Evolutionary conservation across 2,888 invertebrate genomes (phyloP).

Genomic region (Panzeria rudis): DNA sequence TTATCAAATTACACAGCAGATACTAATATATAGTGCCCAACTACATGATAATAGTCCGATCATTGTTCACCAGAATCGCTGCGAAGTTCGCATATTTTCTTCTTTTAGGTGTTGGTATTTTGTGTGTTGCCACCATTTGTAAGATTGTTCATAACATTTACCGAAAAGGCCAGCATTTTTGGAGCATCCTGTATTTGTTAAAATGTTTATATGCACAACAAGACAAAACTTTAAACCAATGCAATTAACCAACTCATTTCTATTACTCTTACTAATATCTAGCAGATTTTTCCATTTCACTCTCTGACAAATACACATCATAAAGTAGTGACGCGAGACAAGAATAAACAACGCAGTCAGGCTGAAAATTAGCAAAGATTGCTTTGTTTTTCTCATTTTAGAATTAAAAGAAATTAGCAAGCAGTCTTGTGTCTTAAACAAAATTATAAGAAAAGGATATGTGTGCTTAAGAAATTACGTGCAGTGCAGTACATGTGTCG

Average conservation of each 20-base stretch:
- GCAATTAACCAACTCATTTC: not conserved
- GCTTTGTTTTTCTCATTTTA: conserved; percentile 20
- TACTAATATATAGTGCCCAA: no score
- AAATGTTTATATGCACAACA: conserved; percentile 33
- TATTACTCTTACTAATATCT: not conserved
- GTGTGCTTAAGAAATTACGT: conserved; percentile 54
- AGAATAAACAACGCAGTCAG: conserved; percentile 68
- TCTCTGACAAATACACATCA: conserved; percentile 30
- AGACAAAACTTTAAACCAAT: conserved; percentile 53
- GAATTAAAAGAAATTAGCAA: conserved; percentile 50
- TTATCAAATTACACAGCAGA: no score
- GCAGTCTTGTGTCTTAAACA: conserved; percentile 39
- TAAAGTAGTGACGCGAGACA: conserved; percentile 62
- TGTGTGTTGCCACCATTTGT: not conserved
- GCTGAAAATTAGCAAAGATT: conserved; percentile 69
- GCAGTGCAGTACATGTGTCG: conserved; percentile 27
- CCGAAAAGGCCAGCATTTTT: not conserved
- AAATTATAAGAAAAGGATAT: conserved; percentile 25
- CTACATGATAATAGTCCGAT: no score
- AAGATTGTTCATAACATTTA: not conserved
- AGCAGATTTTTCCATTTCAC: not conserved
- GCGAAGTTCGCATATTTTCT: no score
- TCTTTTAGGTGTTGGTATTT: no score
- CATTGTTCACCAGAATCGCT: no score
- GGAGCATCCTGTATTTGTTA: not conserved